phyloP scores from a whole-genome alignment of 2,888 invertebrate species.

The Hydrotaea diabolus region DNA sequence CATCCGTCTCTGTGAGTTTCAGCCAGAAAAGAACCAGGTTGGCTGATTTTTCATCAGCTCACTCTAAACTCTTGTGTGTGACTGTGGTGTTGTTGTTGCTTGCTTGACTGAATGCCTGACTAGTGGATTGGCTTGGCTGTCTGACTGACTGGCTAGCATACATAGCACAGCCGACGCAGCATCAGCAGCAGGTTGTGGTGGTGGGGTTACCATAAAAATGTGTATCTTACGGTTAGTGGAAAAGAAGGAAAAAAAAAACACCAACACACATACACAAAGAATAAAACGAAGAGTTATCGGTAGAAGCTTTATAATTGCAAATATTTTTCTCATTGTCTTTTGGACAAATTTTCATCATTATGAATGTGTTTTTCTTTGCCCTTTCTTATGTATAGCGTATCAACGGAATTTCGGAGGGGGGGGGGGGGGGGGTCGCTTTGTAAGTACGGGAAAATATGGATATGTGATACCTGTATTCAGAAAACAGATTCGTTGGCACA shows the following conservation, averaged over 20 bases:
- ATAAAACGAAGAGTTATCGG: not conserved
- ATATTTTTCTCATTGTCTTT: slow-evolving; percentile 5
- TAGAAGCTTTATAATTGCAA: slow-evolving; percentile 2
- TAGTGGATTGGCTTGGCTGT: not conserved
- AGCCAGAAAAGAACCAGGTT: slow-evolving; percentile 8
- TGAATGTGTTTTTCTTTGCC: too few species aligned
- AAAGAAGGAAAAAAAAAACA: not conserved
- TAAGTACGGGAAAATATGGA: too few species aligned
- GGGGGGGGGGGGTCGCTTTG: too few species aligned
- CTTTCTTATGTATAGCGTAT: too few species aligned
- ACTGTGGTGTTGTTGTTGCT: not conserved
- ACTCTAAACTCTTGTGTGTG: not conserved
- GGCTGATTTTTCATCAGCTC: not conserved
- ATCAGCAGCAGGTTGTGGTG: not conserved
- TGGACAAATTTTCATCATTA: not conserved
- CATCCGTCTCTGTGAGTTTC: not conserved
- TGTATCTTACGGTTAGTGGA: slow-evolving; percentile 14
- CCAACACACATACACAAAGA: not conserved
- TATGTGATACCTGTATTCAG: too few species aligned
- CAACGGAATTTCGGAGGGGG: too few species aligned
- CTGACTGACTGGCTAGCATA: slow-evolving; percentile 2
- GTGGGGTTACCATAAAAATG: slow-evolving; percentile 15
- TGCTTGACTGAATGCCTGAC: not conserved
- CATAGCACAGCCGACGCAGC: not conserved
- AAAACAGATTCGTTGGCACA: too few species aligned